Percentiles rank a stretch among this genome's conserved stretches.
phyloP scores from a whole-genome alignment of 2,113 vertebrate species.

The Cyprinodon variegatus region DNA sequence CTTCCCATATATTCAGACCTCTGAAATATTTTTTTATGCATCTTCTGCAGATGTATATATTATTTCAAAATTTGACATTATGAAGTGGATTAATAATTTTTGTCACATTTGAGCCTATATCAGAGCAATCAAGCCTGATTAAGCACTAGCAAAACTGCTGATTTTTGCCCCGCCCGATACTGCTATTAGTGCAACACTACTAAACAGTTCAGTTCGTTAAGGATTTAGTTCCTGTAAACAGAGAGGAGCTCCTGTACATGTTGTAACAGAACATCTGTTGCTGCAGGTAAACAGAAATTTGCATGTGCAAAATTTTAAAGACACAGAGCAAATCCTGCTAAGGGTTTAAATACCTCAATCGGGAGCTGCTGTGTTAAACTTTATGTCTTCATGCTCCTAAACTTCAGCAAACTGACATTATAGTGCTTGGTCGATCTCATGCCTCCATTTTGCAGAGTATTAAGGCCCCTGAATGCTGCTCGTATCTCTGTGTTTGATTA shows the following conservation, averaged over 20 bases:
- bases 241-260: neutral
- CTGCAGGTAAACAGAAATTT: neutral
- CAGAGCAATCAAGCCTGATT: conserved; percentile 12
- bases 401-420: no score
- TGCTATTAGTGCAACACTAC: neutral
- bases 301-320: neutral
- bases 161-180: neutral
- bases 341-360: neutral
- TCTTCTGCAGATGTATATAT: neutral
- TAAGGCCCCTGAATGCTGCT: conserved; percentile 21
- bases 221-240: conserved; percentile 1
- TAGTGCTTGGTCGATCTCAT: neutral
- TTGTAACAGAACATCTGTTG: neutral
- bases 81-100: conserved; percentile 1
- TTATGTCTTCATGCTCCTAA: neutral
- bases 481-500: conserved; percentile 48
- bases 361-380: neutral
- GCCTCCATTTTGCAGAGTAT: conserved; percentile 28
- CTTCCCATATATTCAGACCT: no score
- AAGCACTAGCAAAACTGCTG: conserved; percentile 2
- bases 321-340: neutral
- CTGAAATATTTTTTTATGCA: no score
- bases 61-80: neutral
- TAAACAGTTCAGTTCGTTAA: neutral
- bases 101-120: neutral